Evolutionary conservation across 2,888 invertebrate genomes (phyloP).

Genomic region (Standfussiana lucernea): DNA sequence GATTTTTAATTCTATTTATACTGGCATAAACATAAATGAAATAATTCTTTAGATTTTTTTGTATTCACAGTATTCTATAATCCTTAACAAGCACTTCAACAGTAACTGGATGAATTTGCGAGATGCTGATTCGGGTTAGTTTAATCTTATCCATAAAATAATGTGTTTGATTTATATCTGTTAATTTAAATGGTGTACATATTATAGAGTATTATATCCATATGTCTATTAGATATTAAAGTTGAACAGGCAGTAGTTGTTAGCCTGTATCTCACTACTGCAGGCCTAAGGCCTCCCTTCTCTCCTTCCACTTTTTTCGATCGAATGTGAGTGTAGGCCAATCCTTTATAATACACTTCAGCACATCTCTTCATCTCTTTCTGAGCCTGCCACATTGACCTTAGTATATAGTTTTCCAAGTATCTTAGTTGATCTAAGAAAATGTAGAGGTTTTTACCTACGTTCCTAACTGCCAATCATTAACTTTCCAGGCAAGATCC

Average conservation of each 20-base stretch:
- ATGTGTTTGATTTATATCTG: neutral
- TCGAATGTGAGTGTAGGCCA: neutral
- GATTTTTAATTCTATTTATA: neutral
- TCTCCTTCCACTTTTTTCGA: neutral
- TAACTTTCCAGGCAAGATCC: slow-evolving; percentile 94
- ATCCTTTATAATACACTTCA: neutral
- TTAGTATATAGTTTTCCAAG: neutral
- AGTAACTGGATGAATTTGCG: slow-evolving; percentile 99
- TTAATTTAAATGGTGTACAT: neutral
- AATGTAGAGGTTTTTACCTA: neutral
- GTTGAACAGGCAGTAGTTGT: too few relatives aligned
- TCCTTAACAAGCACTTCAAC: slow-evolving; percentile 67
- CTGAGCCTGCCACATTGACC: neutral
- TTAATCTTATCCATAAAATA: neutral
- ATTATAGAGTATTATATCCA: too few relatives aligned
- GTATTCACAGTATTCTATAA: neutral
- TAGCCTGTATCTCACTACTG: too few relatives aligned
- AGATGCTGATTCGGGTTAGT: slow-evolving; percentile 95
- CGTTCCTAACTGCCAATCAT: neutral
- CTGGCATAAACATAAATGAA: neutral
- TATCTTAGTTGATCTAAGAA: neutral
- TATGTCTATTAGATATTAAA: too few relatives aligned
- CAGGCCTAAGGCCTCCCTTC: neutral
- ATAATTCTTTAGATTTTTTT: neutral
- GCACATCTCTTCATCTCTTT: neutral